Base-by-base conservation (phyloP, 2,797 vertebrate genomes). In the Oceanodroma leucorhoa region DNA sequence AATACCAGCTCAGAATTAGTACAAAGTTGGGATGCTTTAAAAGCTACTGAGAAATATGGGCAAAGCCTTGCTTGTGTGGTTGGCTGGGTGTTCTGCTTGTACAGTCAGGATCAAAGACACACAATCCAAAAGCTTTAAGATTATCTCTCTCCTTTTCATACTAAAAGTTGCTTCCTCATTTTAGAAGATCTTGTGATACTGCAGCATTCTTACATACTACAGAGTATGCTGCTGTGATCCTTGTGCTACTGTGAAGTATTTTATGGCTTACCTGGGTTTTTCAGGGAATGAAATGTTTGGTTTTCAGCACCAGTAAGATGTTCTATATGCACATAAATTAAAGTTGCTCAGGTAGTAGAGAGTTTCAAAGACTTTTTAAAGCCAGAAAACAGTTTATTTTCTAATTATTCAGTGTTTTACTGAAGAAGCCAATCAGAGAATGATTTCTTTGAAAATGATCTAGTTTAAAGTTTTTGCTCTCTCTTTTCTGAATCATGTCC, bases 401-500 rank as follows among this genome's bases (percentile, higher is more conserved):
- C 77, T 86, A 50, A 70, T 94, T 94, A 61, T 57, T 87, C 41
- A 55, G 50, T 46, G 64, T 36, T 87, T 92, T 81, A 71, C 61
- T 83, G 67, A 77, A 77, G 83, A 94, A 95, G 32, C 78, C 72
- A 94, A 93, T 89, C 85, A 34, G 87, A 95, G 84, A 75, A 86
- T 60, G 46, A 85, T 82, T 93, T 87, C 75, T 95, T 96, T 95
- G 84, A 96, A 94, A 95, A 95, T 65, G 4, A 82, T 92, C 82
- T 95, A 91, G 88, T 96, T 96, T 94, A 84, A 94, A 95, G 93
- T 78, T 89, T 79, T 93, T 94, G 67, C 90, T 94, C 67, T 95
- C 80, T 87, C 61, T 94, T 95, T 94, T 78, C 93, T 87, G 87
- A 96, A 97, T 96, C 93, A 67, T 94, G 93, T 97, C 92, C 55